Conservation (phyloP, 2,113 vertebrate species). For the Chlamydotis undulata region DNA sequence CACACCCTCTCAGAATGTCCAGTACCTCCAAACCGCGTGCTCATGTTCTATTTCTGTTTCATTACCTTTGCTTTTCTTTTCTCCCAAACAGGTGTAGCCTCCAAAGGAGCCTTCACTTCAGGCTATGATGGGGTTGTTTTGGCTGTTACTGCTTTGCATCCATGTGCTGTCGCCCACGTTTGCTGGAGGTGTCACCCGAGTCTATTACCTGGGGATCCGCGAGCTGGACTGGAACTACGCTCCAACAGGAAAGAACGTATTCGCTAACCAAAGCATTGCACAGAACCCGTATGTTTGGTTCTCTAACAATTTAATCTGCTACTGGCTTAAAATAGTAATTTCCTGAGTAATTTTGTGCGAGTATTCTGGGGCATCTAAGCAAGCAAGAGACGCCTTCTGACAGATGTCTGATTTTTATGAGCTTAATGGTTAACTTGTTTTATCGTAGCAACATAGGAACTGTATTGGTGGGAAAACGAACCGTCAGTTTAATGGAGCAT, state of each 20-base stretch:
- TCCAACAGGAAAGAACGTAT: constrained; percentile 63
- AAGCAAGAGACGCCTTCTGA: background rate
- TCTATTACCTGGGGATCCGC: constrained; percentile 74
- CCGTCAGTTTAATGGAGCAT: background rate
- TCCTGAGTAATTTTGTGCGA: background rate
- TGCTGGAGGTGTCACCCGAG: constrained; percentile 50
- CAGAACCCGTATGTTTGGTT: constrained; percentile 47
- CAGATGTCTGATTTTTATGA: background rate
- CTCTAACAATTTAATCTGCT: background rate
- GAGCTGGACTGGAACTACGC: constrained; percentile 77
- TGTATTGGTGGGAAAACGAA: background rate
- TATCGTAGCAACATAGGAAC: background rate
- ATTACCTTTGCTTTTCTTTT: background rate
- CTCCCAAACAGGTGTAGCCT: background rate
- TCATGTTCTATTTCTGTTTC: background rate
- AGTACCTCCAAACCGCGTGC: background rate
- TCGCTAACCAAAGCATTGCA: constrained; percentile 36
- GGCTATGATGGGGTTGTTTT: background rate
- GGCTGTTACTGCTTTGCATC: constrained; percentile 16
- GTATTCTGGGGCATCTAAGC: background rate
- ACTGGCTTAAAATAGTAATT: background rate
- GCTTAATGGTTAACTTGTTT: constrained; percentile 45
- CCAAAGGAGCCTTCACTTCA: background rate
- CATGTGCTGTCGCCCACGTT: background rate
- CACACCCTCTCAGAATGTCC: background rate